Base-by-base conservation (phyloP, 2,888 invertebrate genomes). In the Drosophila paramelanica region DNA sequence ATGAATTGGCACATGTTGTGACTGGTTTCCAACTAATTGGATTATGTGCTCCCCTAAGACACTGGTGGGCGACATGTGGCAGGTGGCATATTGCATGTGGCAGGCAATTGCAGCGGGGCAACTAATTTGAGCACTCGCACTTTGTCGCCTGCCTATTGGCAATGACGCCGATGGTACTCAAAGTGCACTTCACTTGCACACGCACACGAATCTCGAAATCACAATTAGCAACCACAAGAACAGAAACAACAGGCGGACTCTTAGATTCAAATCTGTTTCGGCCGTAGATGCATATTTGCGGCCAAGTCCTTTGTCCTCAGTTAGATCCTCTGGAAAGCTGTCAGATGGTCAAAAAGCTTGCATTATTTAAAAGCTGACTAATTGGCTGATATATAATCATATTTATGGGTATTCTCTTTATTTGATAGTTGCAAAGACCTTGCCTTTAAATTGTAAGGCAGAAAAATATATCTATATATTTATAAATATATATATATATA, bases 1-100 rank as follows among this genome's bases (percentile, higher is more conserved):
- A 74, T 69, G 66, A 81, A 81, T 77, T 85, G 83, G 70, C 83
- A 88, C 62, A 64, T 77, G 88, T 77, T 73, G 72, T 73, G 74
- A 69, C 41, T 52, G 66, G 70, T 71, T 42, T 60, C 45, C 68
- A 62, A 68, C 85, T 88, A 83, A 83, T 83, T 88, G 83, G 83
- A 68, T 77, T 74, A 79, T 70, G 69, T 74, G 56, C 67, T 74
- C 85, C 85, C 77, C 60, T 61, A 73, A 66, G 67, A 58, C 81
- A 68, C 65, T 66, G 58, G 68, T 60, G 43, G 71, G 67, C 47
- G 14, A 38, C 46, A 38, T 38, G 42, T 50, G 23, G 49, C n/a
- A 43, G 13, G n/a, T 27, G 47, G 42, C 27, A 39, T 53, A 38
- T 46, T 41, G 45, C 42, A 52, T 27, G 31, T 45, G 41, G 45